Base-by-base conservation (phyloP, 2,888 invertebrate species). In the Patella depressa region DNA sequence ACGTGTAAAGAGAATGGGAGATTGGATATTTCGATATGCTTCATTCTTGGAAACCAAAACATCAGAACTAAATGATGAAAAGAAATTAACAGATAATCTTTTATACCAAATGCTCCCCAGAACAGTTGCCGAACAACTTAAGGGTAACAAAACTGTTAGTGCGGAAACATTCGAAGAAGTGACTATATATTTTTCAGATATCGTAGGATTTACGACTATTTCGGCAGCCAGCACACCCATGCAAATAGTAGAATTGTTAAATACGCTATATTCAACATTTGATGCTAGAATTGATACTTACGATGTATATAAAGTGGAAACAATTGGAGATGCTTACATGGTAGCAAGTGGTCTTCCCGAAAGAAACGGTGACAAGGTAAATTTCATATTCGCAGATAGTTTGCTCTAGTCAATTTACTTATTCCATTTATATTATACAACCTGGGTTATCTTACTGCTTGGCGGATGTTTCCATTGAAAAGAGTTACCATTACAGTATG, bases 31-130 rank as follows among this genome's bases (percentile, higher is more conserved):
- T 65, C 78, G 71, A 7, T 84, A 83, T 74, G 82, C 87, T 1
- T 79, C 78, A 3, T 72, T 76, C 19, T 76, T 88, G 19, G 82
- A 84, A 45, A 77, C 83, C 54, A 84, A 86, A 79, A 88, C 87
- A 1, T 75, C 79, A 3, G 85, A 86, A 55, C 78, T 89, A 54
- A 80, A 87, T 53, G 83, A 85, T 53, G 88, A 89, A 81, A 89
- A 87, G 75, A 84, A 85, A 75, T 85, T 84, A 73, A 88, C 89
- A 9, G 89, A 89, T 53, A 81, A 85, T 0, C 81, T 90, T 9
- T 83, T 90, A 24, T 89, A 87, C 75, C 83, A 88, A 71, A 86
- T 90, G 86, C 80, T 90, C 45, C 90, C 90, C 0, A 82, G 83
- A 79, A 84, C 83, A 57, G 83, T 86, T 5, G 87, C 85, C 15